Evolutionary conservation across 2,113 vertebrate species (phyloP), one percentile per base, ranked within the genome.

Genomic region (Prionailurus bengalensis): DNA sequence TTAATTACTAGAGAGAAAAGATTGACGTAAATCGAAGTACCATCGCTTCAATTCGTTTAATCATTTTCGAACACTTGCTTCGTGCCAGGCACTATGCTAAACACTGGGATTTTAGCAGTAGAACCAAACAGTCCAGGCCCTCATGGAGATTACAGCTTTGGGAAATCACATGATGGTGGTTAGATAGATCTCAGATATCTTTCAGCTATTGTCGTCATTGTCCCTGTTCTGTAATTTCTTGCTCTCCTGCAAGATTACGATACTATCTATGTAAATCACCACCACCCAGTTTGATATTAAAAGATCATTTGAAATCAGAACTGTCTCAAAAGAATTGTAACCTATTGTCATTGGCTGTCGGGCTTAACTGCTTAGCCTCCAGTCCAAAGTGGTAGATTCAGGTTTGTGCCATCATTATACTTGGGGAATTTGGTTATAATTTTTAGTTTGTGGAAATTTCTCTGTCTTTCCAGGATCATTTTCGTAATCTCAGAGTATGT

Each of bases 1-100:
- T 76, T 80, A 39, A 91, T 97, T 27, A 86, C 27, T 76, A 45
- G 79, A 81, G 36, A 68, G 73, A 83, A 95, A 95, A 80, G 19
- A 48, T 13, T n/a, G n/a, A 82, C 61, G 51, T 3, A 25, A 94
- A 15, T 25, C 91, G 39, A 65, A 82, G 89, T 89, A 68, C 10
- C 48, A 81, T 29, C 92, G 31, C 14, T 89, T 92, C 63, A 45
- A 68, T 45, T 92, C 42, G 86, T 55, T 53, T 19, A 86, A 17
- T 61, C 5, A 76, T 10, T 81, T 76, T 88, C 86, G 33, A 80
- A 81, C 39, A 78, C 5, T 76, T 73, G 42, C 21, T 90, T 96
- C 87, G 16, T 66, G 48, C 42, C 16, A 87, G 53, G 36, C 65
- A 33, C 19, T 84, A 45, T 42, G 39, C 16, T 76, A 66, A 79